These are phyloP conservation scores for Antitype chi DNA, from an alignment of 2,888 invertebrate species.

Conservation along the genomic window DNA sequence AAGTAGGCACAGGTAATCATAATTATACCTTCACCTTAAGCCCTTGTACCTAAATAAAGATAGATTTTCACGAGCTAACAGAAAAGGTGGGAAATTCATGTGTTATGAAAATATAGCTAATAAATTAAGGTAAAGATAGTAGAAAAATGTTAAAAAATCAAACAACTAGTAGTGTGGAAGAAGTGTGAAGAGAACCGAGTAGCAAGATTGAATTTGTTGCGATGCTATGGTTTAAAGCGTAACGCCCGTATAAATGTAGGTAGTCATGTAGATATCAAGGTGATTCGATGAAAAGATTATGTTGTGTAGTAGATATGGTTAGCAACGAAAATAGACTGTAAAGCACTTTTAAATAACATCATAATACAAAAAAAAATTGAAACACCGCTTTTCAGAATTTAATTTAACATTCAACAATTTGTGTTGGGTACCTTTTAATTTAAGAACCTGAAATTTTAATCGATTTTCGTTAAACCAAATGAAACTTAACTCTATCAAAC, in stretches of 20 bases:
- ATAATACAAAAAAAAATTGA: not conserved
- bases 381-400: not conserved
- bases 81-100: slow-evolving; percentile 3
- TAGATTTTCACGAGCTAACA: slow-evolving; percentile 10
- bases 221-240: not conserved
- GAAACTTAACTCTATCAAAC: not conserved
- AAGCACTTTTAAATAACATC: not conserved
- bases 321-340: not conserved
- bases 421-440: not conserved
- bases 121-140: not conserved
- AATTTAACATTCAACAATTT: not conserved
- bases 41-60: slow-evolving; percentile 1
- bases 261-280: not conserved
- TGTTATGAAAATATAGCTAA: not conserved
- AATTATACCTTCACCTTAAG: slow-evolving; percentile 16
- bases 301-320: not conserved
- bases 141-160: not conserved
- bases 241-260: not conserved
- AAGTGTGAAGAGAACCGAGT: not conserved
- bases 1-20: not conserved
- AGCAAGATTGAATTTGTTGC: slow-evolving; percentile 10
- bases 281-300: not conserved
- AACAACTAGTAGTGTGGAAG: not conserved
- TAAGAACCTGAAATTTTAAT: not conserved
- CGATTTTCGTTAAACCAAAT: slow-evolving; percentile 14